Evolutionary conservation across 1,140 invertebrate genomes (phyloP), one percentile per base, ranked within the genome.

Genomic region (Protaetia brevitarsis): DNA sequence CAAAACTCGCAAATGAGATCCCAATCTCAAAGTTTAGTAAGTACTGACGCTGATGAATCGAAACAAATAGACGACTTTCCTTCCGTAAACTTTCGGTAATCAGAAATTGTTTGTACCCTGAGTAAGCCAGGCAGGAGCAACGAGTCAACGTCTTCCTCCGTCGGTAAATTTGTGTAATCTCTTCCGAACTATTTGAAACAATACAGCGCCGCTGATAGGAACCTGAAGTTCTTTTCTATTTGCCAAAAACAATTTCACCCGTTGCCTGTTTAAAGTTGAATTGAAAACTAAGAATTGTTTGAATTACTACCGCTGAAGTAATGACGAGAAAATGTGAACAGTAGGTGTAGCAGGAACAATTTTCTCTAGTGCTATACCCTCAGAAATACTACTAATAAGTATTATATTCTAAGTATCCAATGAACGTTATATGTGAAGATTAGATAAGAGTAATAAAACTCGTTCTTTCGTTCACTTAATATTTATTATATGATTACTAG

Each of bases 111-210:
- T 21, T 10, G n/a, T n/a, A n/a, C n/a, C n/a, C n/a, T n/a, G 19
- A 51, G 19, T 16, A 19, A 21, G 5, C 21, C 5, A 23, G 41
- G 26, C 41, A 23, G 3, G 16, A 51, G 19, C 16, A 23, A 13
- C 11, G 41, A n/a, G n/a, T n/a, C n/a, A n/a, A n/a, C n/a, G n/a
- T n/a, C 26, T 51, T 21, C 41, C 13, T 21, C 16, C 26, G 26
- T 51, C 21, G 16, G 41, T 51, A 51, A 51, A 51, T 51, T 51
- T 51, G 41, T n/a, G n/a, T 51, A 51, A 23, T 51, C 41, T 23
- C 41, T 51, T 51, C 19, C 41, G 6, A 51, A 51, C 41, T 51
- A 51, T 51, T 21, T 23, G 41, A 23, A 51, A 51, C 41, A 51
- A 51, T 51, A 51, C 41, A 45, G 13, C 11, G 13, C 13, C 16